Percentiles rank a stretch among this genome's conserved stretches.
phyloP scores from a whole-genome alignment of 2,888 invertebrate genomes.

The Cerceris rybyensis region DNA sequence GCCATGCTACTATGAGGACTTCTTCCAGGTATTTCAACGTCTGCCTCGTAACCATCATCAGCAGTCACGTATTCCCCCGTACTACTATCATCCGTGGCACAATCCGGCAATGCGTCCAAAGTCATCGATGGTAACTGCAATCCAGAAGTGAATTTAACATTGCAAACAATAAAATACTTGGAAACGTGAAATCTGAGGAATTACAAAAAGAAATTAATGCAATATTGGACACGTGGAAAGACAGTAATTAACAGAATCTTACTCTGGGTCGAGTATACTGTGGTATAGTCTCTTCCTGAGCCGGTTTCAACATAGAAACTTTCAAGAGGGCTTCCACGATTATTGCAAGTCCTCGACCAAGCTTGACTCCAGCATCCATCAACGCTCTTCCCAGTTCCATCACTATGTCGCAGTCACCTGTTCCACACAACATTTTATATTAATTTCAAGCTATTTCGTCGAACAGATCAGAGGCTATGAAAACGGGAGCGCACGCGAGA shows the following conservation, averaged over 20 bases:
- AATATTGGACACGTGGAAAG: neutral
- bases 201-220: too few species aligned
- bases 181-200: neutral
- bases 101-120: conserved; percentile 75
- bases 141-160: neutral
- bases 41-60: conserved; percentile 87
- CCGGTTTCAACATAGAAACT: conserved; percentile 83
- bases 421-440: conserved; percentile 6
- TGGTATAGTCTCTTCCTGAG: conserved; percentile 83
- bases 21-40: conserved; percentile 83
- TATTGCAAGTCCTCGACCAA: conserved; percentile 75
- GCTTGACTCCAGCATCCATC: conserved; percentile 71
- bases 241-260: conserved; percentile 33
- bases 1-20: conserved; percentile 65
- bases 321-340: conserved; percentile 84
- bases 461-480: neutral
- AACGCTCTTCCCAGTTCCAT: conserved; percentile 71
- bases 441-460: neutral
- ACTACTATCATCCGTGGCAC: conserved; percentile 76
- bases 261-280: conserved; percentile 83
- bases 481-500: neutral
- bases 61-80: conserved; percentile 81
- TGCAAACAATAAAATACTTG: neutral
- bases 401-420: conserved; percentile 75
- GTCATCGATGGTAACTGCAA: conserved; percentile 76